These are phyloP conservation scores for Drosophila sproati DNA, from an alignment of 1,140 invertebrate genomes.

Conservation along the genomic window DNA sequence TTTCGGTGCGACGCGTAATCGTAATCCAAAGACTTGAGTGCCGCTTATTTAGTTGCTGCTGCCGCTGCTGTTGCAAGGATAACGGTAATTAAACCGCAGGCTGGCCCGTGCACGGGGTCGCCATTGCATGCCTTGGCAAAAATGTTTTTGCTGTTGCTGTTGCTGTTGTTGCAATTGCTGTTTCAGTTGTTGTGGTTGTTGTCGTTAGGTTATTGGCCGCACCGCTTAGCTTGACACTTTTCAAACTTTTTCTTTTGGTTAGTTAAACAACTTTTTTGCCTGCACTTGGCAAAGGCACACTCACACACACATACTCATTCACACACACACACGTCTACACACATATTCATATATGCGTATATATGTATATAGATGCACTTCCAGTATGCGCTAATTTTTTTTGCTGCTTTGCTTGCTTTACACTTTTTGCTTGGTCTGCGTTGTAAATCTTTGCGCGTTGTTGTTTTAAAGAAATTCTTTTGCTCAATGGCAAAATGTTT, in stretches of 20 bases:
- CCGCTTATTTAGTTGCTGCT: conserved; percentile 48
- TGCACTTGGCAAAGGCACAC: conserved; percentile 28
- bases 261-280: conserved; percentile 64
- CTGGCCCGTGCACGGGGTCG: conserved; percentile 54
- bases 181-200: not conserved
- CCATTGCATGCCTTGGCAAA: conserved; percentile 62
- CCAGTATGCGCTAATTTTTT: conserved; percentile 58
- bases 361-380: conserved; percentile 26
- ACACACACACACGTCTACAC: conserved; percentile 9
- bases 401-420: conserved; percentile 45
- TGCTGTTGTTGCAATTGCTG: conserved; percentile 12
- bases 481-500: conserved; percentile 58
- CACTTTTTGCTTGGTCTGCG: conserved; percentile 50
- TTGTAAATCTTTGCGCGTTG: conserved; percentile 53
- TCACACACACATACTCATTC: conserved; percentile 18
- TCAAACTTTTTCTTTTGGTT: conserved; percentile 69
- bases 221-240: conserved; percentile 73
- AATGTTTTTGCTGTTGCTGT: conserved; percentile 28
- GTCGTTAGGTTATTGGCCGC: conserved; percentile 67
- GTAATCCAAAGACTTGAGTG: conserved; percentile 64
- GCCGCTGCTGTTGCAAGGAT: conserved; percentile 61
- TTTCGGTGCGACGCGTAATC: conserved; percentile 28
- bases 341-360: conserved; percentile 18
- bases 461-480: conserved; percentile 59
- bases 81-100: conserved; percentile 76